A percentile compares a stretch with the other conserved stretches of the same genome.
Conservation (phyloP, 2,888 invertebrate species). For the Smittia aterrima region DNA sequence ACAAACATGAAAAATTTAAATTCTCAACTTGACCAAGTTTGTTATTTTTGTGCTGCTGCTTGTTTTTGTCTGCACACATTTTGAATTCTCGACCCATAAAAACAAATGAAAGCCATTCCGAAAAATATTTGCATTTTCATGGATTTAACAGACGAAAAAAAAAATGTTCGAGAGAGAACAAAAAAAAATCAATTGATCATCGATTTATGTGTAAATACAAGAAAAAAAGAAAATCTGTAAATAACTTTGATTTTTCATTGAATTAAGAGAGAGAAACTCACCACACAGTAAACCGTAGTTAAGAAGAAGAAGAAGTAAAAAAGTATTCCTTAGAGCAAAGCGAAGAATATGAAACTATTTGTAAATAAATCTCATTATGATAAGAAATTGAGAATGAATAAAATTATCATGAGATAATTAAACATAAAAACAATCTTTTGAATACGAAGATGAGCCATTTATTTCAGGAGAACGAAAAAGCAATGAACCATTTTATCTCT, state of each 20-base stretch:
- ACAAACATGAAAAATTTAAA: neutral
- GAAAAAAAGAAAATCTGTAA: neutral
- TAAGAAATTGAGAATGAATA: neutral
- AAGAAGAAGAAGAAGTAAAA: neutral
- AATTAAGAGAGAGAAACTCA: neutral
- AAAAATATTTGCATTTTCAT: neutral
- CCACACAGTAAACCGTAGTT: neutral
- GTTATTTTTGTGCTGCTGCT: neutral
- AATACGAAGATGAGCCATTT: too few relatives aligned
- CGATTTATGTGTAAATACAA: constrained; percentile 1
- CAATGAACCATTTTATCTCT: neutral
- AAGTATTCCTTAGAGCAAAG: neutral
- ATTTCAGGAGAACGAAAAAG: too few relatives aligned
- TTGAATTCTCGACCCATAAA: neutral
- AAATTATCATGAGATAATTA: constrained; percentile 4
- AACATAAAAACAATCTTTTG: too few relatives aligned
- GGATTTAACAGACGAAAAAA: neutral
- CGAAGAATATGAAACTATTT: neutral
- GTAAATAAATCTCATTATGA: neutral
- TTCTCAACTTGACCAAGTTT: constrained; percentile 6
- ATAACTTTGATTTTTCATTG: neutral
- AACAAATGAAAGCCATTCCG: neutral
- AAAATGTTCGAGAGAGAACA: neutral
- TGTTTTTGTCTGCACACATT: neutral
- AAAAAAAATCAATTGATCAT: neutral